Evolutionary conservation across 2,797 vertebrate species (phyloP), one percentile per base, ranked within the genome.

Genomic region (Alosa sapidissima): DNA sequence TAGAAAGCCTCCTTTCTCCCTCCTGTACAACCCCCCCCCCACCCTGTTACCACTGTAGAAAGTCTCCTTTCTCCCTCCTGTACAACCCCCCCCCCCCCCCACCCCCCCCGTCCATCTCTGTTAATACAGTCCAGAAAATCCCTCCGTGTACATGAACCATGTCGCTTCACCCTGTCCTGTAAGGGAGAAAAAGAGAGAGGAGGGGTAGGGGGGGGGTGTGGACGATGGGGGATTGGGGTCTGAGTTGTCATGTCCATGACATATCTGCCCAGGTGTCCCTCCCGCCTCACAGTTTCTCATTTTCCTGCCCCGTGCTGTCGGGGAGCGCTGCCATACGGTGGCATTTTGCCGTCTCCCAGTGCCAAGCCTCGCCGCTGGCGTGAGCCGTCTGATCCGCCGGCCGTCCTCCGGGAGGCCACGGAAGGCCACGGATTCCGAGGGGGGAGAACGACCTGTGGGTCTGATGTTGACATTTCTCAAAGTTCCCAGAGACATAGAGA

Each of bases 381-480:
- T 11, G 28, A 88, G 88, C 88, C 85, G 89, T 89, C 90, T 91
- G 84, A 88, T 88, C 89, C 87, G 85, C 82, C 78, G 83, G 89
- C 87, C 87, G 86, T 89, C 88, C 87, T 49, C 85, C 51, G 85
- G 88, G 84, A 86, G 87, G 72, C 14, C 83, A 87, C 62, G 82
- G 88, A 90, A 87, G 90, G 89, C 91, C 90, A 86, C 47, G 58
- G 85, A 90, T 90, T 84, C 83, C 83, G 85, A 81, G 87, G 86
- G 89, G 86, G 75, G 86, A 85, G 51, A 91, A 89, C 87, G 87
- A 92, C 87, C 89, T 24, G 10, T 82, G 83, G 89, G 88, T 91
- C 91, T 90, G 83, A 89, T 90, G 87, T 86, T 93, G 93, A 93
- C 93, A 93, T 93, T 92, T 91, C 84, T 87, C 84, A 84, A 85